Percentiles rank a stretch among this genome's conserved stretches.
Conservation (phyloP, 2,113 vertebrate genomes). For the Dasyornis broadbenti region DNA sequence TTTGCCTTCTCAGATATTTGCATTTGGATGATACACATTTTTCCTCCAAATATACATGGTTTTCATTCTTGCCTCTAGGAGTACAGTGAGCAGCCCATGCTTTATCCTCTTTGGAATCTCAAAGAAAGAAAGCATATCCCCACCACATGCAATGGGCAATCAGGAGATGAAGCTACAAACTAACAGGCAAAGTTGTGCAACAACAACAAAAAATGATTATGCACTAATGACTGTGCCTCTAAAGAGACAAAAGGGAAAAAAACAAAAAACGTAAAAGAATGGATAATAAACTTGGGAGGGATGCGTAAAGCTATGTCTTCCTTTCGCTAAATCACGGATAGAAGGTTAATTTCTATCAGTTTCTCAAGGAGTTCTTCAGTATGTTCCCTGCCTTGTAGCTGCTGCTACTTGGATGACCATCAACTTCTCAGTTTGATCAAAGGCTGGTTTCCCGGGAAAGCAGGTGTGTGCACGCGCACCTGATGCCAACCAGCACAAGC, state of each 20-base stretch:
- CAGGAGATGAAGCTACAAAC: background rate
- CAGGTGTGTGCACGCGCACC: rapidly evolving
- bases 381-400: background rate
- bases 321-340: background rate
- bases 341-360: background rate
- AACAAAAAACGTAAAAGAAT: background rate
- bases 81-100: background rate
- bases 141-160: background rate
- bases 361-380: background rate
- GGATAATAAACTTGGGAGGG: background rate
- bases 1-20: background rate
- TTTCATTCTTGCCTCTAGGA: background rate
- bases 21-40: background rate
- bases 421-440: background rate
- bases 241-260: background rate
- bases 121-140: background rate
- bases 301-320: background rate
- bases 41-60: background rate
- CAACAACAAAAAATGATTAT: background rate
- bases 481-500: rapidly evolving
- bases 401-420: background rate
- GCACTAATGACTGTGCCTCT: background rate
- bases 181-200: background rate
- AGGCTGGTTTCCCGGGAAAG: background rate
- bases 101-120: background rate